Evolutionary conservation across 2,113 vertebrate species (phyloP), one percentile per base, ranked within the genome.

Genomic region (Corythaeola cristata): DNA sequence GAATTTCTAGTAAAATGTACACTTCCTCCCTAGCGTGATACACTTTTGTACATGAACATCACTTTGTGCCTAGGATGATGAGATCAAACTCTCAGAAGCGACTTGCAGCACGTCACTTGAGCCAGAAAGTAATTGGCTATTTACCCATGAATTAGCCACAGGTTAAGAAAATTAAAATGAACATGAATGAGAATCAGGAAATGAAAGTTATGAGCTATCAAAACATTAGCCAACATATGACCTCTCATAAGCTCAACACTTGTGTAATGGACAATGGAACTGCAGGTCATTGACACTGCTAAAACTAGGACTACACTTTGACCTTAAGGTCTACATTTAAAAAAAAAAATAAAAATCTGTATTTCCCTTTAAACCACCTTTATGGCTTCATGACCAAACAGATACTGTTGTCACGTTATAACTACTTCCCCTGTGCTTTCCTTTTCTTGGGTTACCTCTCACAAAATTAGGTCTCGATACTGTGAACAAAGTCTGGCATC

Each of bases 401-500:
- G 41, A 30, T 27, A 53, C 21, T 39, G 14, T 24, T 55, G 15
- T 30, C 4, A 4, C 15, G 37, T 22, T 32, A 16, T 20, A 37
- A 39, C 21, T 37, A 7, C 14, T 33, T 41, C 18, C 28, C 10
- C 24, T 27, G 8, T 24, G 3, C 27, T 81, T 67, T 41, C 18
- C 33, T 45, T 4, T 49, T 60, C 20, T 1, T 62, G 52, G 2
- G 22, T 71, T 93, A 23, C 6, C 23, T 55, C 56, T 55, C 16
- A 5, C 7, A 91, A 75, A 85, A 84, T 33, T 3, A 37, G 26
- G 26, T 72, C 41, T 52, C 3, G 3, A 37, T 21, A 41, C 6
- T 19, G 23, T 30, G 28, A 87, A 0, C 15, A 28, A 45, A 50
- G 21, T 2, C 6, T 2, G 4, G 4, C 14, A 58, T 15, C 10